Conservation (phyloP, 2,888 invertebrate genomes). For the Caenorhabditis angaria region DNA sequence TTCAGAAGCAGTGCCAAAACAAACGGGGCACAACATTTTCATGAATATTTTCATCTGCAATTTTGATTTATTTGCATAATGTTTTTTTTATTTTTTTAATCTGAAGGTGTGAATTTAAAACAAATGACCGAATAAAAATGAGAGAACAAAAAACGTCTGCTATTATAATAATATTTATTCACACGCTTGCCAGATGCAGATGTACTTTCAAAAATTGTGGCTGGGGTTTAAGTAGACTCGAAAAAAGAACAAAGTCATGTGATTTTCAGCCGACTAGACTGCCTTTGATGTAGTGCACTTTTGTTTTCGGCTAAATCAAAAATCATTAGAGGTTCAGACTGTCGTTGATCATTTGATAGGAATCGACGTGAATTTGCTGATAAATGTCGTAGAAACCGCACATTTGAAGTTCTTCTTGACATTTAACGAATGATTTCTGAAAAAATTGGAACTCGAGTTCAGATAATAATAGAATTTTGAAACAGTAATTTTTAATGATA, state of each 20-base stretch:
- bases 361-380: slow-evolving; percentile 22
- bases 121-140: not conserved
- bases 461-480: no score
- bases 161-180: no score
- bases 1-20: slow-evolving; percentile 19
- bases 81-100: no score
- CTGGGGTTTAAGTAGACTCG: not conserved
- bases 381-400: slow-evolving; percentile 40
- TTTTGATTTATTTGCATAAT: no score
- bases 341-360: slow-evolving; percentile 29
- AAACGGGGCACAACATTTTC: slow-evolving; percentile 17
- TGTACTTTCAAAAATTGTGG: not conserved
- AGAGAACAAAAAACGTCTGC: not conserved
- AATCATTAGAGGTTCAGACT: slow-evolving; percentile 23
- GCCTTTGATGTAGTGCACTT: not conserved
- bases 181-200: not conserved
- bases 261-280: not conserved
- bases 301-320: not conserved
- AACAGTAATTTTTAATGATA: not conserved
- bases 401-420: slow-evolving; percentile 38
- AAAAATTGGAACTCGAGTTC: no score
- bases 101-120: no score
- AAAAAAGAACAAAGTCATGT: not conserved
- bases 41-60: slow-evolving; percentile 9
- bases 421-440: slow-evolving; percentile 31